Percentiles rank a stretch among this genome's conserved stretches.
Evolutionary conservation across 2,888 invertebrate species (phyloP).

Genomic region (Leptinotarsa rubiginosa): DNA sequence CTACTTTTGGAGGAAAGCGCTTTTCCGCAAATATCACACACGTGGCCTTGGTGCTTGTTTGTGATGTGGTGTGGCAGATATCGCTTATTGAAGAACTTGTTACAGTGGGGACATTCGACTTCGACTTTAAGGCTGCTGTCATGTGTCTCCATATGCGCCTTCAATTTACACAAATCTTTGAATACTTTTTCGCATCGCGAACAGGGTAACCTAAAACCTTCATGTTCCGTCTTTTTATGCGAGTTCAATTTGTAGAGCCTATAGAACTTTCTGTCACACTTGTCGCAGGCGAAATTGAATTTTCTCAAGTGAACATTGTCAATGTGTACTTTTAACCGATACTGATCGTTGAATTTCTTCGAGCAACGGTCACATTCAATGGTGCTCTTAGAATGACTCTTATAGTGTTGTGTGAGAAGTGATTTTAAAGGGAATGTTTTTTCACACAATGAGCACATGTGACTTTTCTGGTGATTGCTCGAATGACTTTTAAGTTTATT

Average conservation of each 20-base stretch:
- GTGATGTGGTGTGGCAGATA: slow-evolving; percentile 50
- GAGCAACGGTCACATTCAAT: background rate
- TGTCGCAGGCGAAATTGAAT: slow-evolving; percentile 6
- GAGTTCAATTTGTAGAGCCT: background rate
- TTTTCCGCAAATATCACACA: slow-evolving; percentile 67
- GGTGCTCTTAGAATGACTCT: background rate
- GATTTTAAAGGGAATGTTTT: background rate
- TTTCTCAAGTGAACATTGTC: slow-evolving; percentile 58
- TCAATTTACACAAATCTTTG: slow-evolving; percentile 22
- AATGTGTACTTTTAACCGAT: slow-evolving; percentile 67
- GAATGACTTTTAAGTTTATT: background rate
- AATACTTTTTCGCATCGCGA: slow-evolving; percentile 36
- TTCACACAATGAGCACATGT: background rate
- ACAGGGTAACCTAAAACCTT: slow-evolving; percentile 29
- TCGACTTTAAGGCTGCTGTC: too few species aligned
- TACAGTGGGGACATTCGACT: too few species aligned
- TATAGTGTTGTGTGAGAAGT: background rate
- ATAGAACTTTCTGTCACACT: slow-evolving; percentile 10
- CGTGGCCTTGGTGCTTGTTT: slow-evolving; percentile 42
- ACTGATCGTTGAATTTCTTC: slow-evolving; percentile 56
- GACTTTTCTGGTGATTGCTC: background rate
- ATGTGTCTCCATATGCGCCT: slow-evolving; percentile 44
- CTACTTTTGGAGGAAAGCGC: slow-evolving; percentile 63
- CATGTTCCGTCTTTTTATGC: slow-evolving; percentile 25
- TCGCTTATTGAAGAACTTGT: slow-evolving; percentile 36